Conservation (phyloP, 2,888 invertebrate species). For the Cyclophora punctaria region DNA sequence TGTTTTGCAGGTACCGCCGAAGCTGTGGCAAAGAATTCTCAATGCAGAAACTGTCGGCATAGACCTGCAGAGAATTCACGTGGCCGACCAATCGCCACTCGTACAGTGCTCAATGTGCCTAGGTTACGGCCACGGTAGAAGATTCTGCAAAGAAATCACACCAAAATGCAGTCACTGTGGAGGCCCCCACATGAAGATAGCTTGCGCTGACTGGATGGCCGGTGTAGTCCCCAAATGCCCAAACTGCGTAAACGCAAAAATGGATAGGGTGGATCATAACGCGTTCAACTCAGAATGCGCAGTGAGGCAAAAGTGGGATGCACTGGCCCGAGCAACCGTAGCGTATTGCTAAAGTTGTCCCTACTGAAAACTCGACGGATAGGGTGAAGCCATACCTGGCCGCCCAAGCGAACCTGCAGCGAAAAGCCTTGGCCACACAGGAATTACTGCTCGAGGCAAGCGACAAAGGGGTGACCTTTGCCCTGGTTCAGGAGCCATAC, state of each 20-base stretch:
- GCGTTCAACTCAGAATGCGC: slow-evolving; percentile 1
- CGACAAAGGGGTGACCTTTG: neutral
- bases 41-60: neutral
- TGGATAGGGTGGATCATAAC: neutral
- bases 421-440: neutral
- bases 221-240: neutral
- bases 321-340: slow-evolving; percentile 5
- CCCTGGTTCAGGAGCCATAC: neutral
- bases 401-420: slow-evolving; percentile 5
- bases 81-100: neutral
- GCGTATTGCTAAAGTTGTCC: slow-evolving; percentile 10
- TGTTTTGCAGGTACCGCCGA: no score
- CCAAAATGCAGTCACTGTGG: slow-evolving; percentile 8
- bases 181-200: slow-evolving; percentile 3
- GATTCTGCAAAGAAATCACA: neutral
- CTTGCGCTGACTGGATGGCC: slow-evolving; percentile 1
- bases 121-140: neutral
- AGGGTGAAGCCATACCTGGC: neutral
- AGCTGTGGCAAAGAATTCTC: no score
- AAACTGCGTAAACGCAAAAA: slow-evolving; percentile 1
- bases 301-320: slow-evolving; percentile 4
- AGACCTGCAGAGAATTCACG: neutral
- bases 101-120: no score
- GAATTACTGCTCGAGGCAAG: slow-evolving; percentile 1
- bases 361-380: no score